Evolutionary conservation across 2,888 invertebrate species (phyloP), one percentile per base, ranked within the genome.

Genomic region (Rhamnusium bicolor): DNA sequence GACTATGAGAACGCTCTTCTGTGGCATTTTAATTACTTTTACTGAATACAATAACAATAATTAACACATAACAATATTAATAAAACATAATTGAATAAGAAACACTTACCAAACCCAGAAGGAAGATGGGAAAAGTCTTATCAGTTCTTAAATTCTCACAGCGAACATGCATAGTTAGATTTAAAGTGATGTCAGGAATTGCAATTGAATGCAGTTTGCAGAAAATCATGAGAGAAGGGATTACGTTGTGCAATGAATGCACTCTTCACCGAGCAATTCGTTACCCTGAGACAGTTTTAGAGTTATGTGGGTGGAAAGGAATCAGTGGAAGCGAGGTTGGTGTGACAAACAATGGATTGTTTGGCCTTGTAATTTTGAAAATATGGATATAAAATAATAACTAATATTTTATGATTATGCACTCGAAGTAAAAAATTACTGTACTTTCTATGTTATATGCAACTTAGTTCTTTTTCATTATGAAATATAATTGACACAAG

Each of bases 241-340:
- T 75, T 67, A 73, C 73, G 47, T 79, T 83, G 80, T 79, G 81
- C 78, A 75, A 76, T 73, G 78, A 75, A 76, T 73, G 78, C 56
- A 49, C 67, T 67, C 72, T 75, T 71, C 72, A 73, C 67, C 58
- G 71, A 68, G 79, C 74, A 78, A 78, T 80, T 80, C 78, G 78
- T 80, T 80, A 81, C 81, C 81, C 79, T 79, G 78, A 80, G 81
- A 81, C 80, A 81, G 78, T 81, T 81, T 78, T 75, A 71, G 54
- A 76, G 75, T 72, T 74, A 72, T 73, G 74, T 71, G 72, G 77
- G 74, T 77, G 79, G 74, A 71, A 76, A 66, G 76, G 69, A 58
- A 62, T 65, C 27, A 32, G 1, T 61, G 61, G 60, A 56, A 68
- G 58, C 46, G 47, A 56, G 68, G 58, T 68, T 60, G 58, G 53